Conservation (phyloP, 1,140 invertebrate species). For the Drosophila azteca region DNA sequence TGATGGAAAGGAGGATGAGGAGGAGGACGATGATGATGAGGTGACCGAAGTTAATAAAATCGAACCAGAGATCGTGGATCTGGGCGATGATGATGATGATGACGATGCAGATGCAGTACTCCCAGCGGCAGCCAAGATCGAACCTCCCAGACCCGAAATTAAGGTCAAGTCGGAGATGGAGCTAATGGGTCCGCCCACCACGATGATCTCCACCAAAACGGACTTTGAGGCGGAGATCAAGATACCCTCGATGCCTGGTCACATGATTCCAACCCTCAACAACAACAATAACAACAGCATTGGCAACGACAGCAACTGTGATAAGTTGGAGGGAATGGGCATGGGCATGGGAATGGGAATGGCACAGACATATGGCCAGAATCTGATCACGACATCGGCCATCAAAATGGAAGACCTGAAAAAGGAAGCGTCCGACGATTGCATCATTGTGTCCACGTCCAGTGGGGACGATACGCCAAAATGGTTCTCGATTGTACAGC, state of each 20-base stretch:
- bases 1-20: conserved; percentile 14
- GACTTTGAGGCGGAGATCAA: conserved; percentile 79
- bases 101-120: conserved; percentile 31
- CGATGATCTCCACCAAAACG: conserved; percentile 72
- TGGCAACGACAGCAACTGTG: conserved; percentile 66
- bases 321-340: conserved; percentile 68
- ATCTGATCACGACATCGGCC: conserved; percentile 3
- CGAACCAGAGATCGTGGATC: conserved; percentile 77
- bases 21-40: conserved; percentile 70
- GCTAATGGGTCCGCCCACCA: conserved; percentile 66
- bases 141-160: conserved; percentile 55
- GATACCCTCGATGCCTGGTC: conserved; percentile 69
- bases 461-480: conserved; percentile 78
- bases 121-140: conserved; percentile 7
- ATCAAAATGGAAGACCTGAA: conserved; percentile 66
- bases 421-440: conserved; percentile 69
- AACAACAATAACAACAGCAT: conserved; percentile 54
- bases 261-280: conserved; percentile 60
- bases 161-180: conserved; percentile 77
- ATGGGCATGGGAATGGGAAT: conserved; percentile 15
- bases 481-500: conserved; percentile 85
- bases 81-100: conserved; percentile 73
- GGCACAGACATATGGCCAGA: not conserved
- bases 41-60: conserved; percentile 75
- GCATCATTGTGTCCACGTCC: conserved; percentile 72